Evolutionary conservation across 2,888 invertebrate genomes (phyloP).

Genomic region (Ectemnius continuus): DNA sequence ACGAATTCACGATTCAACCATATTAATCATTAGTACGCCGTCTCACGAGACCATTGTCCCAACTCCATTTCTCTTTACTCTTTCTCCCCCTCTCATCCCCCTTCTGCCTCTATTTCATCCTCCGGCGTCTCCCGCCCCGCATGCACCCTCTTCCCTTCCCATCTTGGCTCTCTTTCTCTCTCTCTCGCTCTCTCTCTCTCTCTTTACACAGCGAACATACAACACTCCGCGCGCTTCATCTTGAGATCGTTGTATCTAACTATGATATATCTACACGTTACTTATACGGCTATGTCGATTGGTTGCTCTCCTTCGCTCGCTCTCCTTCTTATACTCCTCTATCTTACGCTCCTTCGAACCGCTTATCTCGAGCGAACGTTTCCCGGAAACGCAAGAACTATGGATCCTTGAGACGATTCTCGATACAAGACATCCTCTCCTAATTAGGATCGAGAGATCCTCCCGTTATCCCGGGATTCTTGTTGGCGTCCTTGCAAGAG

Average conservation of each 20-base stretch:
- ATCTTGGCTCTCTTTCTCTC: slow-evolving; percentile 11
- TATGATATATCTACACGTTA: slow-evolving; percentile 77
- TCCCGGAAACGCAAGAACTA: too few species aligned
- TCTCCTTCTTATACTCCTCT: slow-evolving; percentile 2
- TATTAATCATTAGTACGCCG: slow-evolving; percentile 57
- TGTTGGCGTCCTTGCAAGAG: slow-evolving; percentile 22
- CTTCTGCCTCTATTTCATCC: neutral
- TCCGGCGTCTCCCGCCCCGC: slow-evolving; percentile 16
- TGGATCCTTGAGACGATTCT: too few species aligned
- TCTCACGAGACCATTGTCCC: slow-evolving; percentile 46
- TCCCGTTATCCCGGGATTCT: slow-evolving; percentile 26
- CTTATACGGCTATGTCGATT: slow-evolving; percentile 69
- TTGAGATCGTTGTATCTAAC: slow-evolving; percentile 78
- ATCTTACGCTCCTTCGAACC: too few species aligned
- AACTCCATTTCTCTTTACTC: slow-evolving; percentile 1
- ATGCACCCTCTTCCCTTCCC: slow-evolving; percentile 13
- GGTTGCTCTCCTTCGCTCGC: slow-evolving; percentile 45
- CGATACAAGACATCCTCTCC: too few species aligned
- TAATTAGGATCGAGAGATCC: slow-evolving; percentile 4
- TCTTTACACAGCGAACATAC: slow-evolving; percentile 55
- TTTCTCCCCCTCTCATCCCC: slow-evolving; percentile 8
- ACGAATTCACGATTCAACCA: slow-evolving; percentile 76
- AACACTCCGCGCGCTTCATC: slow-evolving; percentile 65
- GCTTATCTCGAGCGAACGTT: too few species aligned
- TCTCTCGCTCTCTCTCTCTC: slow-evolving; percentile 17